These are phyloP conservation scores for Hemiprocne comata DNA, from an alignment of 2,113 vertebrate genomes.

Conservation along the genomic window DNA sequence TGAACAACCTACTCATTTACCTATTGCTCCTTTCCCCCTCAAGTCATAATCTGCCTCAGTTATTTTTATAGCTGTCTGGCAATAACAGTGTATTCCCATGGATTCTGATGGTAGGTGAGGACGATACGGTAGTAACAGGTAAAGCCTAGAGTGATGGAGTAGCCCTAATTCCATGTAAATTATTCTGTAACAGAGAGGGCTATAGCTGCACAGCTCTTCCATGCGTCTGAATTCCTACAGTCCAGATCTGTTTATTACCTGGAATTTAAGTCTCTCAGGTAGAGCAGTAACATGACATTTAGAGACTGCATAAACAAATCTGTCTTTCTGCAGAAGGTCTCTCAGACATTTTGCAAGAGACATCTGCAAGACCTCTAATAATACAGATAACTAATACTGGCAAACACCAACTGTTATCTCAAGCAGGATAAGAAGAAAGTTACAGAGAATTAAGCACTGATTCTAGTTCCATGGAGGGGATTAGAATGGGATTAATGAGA, in stretches of 20 bases:
- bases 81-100: not conserved
- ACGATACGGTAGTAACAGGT: not conserved
- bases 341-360: not conserved
- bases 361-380: not conserved
- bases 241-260: not conserved
- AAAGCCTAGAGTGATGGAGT: not conserved
- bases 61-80: not conserved
- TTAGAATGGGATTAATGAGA: conserved; percentile 27
- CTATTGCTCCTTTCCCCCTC: not conserved
- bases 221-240: not conserved
- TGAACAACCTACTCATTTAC: not conserved
- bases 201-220: not conserved
- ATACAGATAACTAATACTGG: conserved; percentile 16
- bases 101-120: not conserved
- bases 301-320: not conserved
- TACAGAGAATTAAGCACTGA: not conserved
- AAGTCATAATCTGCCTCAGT: not conserved
- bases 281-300: not conserved
- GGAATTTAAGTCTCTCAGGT: not conserved
- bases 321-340: not conserved
- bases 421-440: not conserved
- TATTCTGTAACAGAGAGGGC: not conserved
- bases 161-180: not conserved
- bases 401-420: conserved; percentile 5
- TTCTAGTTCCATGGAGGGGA: not conserved